These are phyloP conservation scores for Pristionchus japonicus DNA, from an alignment of 2,888 invertebrate species.

Conservation along the genomic window DNA sequence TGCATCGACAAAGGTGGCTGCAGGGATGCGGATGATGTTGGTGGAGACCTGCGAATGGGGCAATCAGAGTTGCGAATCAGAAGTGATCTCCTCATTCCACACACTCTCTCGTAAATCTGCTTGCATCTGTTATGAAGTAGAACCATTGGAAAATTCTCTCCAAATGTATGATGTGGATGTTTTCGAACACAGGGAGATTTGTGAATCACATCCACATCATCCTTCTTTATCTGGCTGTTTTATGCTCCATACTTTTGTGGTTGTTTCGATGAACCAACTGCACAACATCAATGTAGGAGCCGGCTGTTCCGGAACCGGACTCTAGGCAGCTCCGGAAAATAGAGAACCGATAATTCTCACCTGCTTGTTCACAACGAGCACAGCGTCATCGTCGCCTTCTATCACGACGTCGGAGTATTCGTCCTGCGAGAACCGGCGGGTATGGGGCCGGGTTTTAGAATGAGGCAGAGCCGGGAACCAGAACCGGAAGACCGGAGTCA, in stretches of 20 bases:
- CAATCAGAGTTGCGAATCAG: no score
- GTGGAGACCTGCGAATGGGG: background rate
- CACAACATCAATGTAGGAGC: background rate
- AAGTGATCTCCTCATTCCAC: no score
- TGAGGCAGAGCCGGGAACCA: no score
- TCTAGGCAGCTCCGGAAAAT: background rate
- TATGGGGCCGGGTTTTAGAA: background rate
- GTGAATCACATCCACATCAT: no score
- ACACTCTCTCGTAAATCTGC: no score
- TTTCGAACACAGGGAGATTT: no score
- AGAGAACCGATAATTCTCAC: no score
- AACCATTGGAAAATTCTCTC: no score
- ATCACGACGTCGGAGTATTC: background rate
- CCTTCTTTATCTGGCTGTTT: no score
- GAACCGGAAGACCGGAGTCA: background rate
- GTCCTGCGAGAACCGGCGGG: background rate
- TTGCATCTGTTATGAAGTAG: no score
- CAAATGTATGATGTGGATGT: no score
- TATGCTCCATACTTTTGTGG: no score
- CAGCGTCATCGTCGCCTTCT: background rate
- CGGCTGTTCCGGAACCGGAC: background rate
- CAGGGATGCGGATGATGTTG: background rate
- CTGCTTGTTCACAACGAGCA: conserved; percentile 10
- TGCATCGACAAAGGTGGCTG: background rate
- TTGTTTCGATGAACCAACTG: background rate